Conservation (phyloP, 2,113 vertebrate genomes). For the Montifringilla adamsi region DNA sequence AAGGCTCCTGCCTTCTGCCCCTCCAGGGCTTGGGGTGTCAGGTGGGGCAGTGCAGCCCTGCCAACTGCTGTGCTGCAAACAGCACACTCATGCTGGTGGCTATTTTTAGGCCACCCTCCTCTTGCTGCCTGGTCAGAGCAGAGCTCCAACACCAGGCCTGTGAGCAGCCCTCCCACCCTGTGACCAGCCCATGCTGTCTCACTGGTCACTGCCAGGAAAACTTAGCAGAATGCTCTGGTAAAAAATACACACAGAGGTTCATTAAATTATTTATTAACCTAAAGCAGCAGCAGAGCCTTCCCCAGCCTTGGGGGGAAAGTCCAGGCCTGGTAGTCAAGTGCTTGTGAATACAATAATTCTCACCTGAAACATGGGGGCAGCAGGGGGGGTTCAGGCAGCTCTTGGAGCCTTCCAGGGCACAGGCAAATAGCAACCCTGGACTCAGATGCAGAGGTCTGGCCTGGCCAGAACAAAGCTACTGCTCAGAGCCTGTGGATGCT, state of each 20-base stretch:
- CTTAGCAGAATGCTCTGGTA: background rate
- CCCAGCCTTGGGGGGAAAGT: background rate
- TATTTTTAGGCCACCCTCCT: constrained; percentile 37
- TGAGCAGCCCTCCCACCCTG: accelerated
- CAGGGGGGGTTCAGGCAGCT: background rate
- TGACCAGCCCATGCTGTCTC: background rate
- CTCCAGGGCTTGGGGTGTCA: accelerated
- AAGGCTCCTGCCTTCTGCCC: background rate
- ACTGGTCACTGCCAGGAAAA: accelerated
- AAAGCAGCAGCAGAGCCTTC: background rate
- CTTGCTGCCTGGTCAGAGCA: background rate
- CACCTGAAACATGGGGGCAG: accelerated
- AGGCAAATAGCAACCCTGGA: background rate
- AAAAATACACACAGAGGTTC: background rate
- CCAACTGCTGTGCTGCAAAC: background rate
- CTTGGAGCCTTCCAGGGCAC: background rate
- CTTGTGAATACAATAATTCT: background rate
- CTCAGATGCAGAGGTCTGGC: background rate
- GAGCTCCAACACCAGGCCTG: background rate
- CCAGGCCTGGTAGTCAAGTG: background rate
- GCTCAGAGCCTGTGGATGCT: background rate
- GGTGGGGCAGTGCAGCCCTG: accelerated
- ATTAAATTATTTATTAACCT: constrained; percentile 39
- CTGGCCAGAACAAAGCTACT: background rate
- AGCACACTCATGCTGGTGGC: background rate